Conservation (phyloP, 2,797 vertebrate species). For the Microctenopoma lineatum region DNA sequence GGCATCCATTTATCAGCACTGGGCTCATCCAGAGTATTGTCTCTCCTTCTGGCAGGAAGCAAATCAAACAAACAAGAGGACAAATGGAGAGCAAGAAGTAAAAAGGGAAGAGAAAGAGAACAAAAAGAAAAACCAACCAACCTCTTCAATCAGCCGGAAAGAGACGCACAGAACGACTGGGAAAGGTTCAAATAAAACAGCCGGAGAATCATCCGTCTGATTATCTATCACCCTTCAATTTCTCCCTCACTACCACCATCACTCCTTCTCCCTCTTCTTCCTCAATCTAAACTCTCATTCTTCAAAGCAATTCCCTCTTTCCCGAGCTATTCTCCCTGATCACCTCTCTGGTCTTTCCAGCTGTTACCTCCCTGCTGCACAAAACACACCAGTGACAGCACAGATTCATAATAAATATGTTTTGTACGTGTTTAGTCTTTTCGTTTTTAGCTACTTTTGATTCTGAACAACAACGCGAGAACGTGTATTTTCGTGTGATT, state of each 20-base stretch:
- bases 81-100: conserved; percentile 57
- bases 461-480: not conserved
- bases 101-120: conserved; percentile 16
- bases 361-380: conserved; percentile 24
- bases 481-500: not conserved
- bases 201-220: conserved; percentile 45
- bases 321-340: conserved; percentile 43
- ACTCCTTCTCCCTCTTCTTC: conserved; percentile 31
- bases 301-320: conserved; percentile 51
- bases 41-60: conserved; percentile 71
- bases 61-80: conserved; percentile 70
- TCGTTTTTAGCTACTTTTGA: not conserved
- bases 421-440: too few species aligned
- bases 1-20: conserved; percentile 76
- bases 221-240: conserved; percentile 60
- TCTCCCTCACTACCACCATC: conserved; percentile 37
- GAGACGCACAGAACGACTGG: conserved; percentile 1
- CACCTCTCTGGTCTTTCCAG: conserved; percentile 32
- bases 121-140: conserved; percentile 43
- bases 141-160: conserved; percentile 60
- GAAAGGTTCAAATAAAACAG: conserved; percentile 15
- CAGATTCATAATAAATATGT: not conserved
- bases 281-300: conserved; percentile 27
- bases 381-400: not conserved
- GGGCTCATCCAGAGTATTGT: conserved; percentile 73